phyloP scores from a whole-genome alignment of 2,113 vertebrate species.

The Sapayoa aenigma region DNA sequence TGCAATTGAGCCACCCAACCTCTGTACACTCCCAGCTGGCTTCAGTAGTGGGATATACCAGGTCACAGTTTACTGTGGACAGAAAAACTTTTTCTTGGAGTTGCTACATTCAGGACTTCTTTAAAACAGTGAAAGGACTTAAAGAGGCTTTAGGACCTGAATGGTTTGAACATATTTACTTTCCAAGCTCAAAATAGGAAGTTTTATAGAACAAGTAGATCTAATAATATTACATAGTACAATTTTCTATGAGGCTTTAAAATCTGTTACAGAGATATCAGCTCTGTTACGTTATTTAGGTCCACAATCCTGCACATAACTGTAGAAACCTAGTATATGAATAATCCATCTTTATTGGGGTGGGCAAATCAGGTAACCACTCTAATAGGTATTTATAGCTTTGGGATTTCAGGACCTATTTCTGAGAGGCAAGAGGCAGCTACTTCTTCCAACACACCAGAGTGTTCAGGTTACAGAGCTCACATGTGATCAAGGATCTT shows the following conservation, averaged over 20 bases:
- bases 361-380: background rate
- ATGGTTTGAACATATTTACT: background rate
- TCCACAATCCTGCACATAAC: background rate
- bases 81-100: background rate
- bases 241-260: background rate
- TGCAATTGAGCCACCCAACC: background rate
- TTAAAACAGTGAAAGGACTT: background rate
- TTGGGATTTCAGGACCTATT: background rate
- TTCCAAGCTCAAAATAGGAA: background rate
- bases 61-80: background rate
- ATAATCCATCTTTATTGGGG: background rate
- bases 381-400: background rate
- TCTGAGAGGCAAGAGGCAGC: background rate
- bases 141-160: background rate
- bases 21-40: background rate
- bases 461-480: background rate
- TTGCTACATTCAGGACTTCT: background rate
- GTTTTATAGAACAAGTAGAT: background rate
- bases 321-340: background rate
- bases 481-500: background rate
- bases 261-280: background rate
- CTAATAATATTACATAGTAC: background rate
- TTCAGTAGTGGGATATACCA: background rate
- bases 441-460: background rate
- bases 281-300: background rate